phyloP scores from a whole-genome alignment of 2,888 invertebrate species.

The Iphiclides podalirius region DNA sequence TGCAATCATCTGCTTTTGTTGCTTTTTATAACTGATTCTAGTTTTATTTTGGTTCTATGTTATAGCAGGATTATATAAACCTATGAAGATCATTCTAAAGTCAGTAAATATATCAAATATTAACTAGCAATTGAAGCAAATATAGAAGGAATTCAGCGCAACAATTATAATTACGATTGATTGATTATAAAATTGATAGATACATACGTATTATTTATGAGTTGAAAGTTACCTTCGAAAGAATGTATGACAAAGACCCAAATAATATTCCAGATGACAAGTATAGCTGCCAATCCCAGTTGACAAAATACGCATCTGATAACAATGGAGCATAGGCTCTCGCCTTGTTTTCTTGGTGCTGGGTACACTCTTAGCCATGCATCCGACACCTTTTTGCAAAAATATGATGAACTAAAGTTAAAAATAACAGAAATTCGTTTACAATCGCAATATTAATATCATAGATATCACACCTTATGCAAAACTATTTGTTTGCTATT shows the following conservation, averaged over 20 bases:
- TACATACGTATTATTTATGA: too few species aligned
- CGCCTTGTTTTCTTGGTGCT: constrained; percentile 53
- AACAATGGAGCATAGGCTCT: constrained; percentile 52
- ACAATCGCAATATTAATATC: background rate
- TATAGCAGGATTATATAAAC: too few species aligned
- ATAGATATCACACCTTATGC: constrained; percentile 35
- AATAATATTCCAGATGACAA: constrained; percentile 82
- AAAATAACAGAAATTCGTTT: background rate
- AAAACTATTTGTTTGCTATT: constrained; percentile 28
- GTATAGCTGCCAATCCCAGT: constrained; percentile 78
- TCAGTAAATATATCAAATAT: too few species aligned
- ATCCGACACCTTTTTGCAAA: constrained; percentile 44
- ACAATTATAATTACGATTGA: too few species aligned
- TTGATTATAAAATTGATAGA: too few species aligned
- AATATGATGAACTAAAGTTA: constrained; percentile 6
- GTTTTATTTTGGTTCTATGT: too few species aligned
- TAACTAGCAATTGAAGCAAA: too few species aligned
- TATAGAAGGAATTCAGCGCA: too few species aligned
- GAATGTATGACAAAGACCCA: constrained; percentile 83
- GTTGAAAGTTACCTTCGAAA: constrained; percentile 85
- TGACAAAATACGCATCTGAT: constrained; percentile 79
- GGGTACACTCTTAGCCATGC: constrained; percentile 80
- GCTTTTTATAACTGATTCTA: too few species aligned
- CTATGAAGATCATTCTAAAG: too few species aligned
- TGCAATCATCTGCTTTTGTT: too few species aligned